Evolutionary conservation across 2,113 vertebrate species (phyloP).

Genomic region (Phalacrocorax brasilianus): DNA sequence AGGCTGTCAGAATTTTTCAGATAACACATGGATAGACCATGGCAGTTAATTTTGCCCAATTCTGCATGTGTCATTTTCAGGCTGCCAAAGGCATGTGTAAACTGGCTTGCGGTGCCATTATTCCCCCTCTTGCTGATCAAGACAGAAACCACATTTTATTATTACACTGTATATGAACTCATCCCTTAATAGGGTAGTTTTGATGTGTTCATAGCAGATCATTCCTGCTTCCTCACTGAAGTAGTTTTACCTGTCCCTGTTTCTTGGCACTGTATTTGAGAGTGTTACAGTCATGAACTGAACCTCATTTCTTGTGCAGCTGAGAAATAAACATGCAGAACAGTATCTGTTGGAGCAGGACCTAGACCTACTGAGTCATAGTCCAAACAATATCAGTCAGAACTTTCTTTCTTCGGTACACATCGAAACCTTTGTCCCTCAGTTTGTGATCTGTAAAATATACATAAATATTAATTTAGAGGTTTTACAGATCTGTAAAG

Average conservation of each 20-base stretch:
- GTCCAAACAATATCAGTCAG: neutral
- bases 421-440: neutral
- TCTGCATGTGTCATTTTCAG: conserved; percentile 47
- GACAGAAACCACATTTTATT: conserved; percentile 16
- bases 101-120: conserved; percentile 15
- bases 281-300: neutral
- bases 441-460: neutral
- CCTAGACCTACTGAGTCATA: neutral
- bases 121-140: conserved; percentile 42
- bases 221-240: neutral
- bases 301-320: neutral
- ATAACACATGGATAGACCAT: conserved; percentile 33
- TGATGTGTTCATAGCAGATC: neutral
- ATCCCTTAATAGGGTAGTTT: neutral
- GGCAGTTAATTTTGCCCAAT: conserved; percentile 62
- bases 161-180: neutral
- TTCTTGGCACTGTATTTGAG: neutral
- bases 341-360: neutral
- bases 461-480: neutral
- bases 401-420: neutral
- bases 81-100: conserved; percentile 25
- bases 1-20: conserved; percentile 63
- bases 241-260: neutral
- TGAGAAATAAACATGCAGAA: neutral
- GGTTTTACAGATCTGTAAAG: neutral